These are phyloP conservation scores for Ascidia mentula DNA, from an alignment of 23 tunicate genomes.

Conservation along the genomic window DNA sequence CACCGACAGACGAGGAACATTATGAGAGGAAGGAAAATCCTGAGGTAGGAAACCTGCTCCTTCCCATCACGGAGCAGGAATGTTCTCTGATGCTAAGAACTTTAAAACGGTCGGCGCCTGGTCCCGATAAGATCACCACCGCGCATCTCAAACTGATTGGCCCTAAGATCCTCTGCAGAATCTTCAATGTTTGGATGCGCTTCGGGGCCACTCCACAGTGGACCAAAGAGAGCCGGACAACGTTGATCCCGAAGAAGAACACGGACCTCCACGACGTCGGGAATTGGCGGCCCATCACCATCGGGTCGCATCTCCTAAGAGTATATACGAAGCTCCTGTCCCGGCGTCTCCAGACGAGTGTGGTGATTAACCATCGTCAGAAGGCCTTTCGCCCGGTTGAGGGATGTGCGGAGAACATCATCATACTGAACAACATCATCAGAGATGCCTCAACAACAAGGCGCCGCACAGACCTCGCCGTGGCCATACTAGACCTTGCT, in stretches of 20 bases:
- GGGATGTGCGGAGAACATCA: constrained; percentile 22
- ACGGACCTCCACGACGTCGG: neutral
- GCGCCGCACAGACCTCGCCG: constrained; percentile 11
- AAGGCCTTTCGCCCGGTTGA: constrained; percentile 20
- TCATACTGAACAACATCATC: neutral
- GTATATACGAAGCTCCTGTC: neutral
- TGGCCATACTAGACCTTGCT: neutral
- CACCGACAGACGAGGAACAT: neutral
- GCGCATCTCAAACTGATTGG: neutral
- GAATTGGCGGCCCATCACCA: neutral
- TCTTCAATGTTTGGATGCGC: neutral
- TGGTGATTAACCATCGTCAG: neutral
- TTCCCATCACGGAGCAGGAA: neutral
- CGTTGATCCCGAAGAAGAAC: neutral
- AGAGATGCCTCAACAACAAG: neutral
- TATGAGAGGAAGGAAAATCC: neutral
- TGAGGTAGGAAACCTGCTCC: neutral
- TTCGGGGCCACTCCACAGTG: neutral
- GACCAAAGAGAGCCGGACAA: neutral
- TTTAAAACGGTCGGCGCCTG: neutral
- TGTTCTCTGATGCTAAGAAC: neutral
- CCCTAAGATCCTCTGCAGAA: neutral
- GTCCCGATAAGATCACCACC: neutral
- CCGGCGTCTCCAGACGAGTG: neutral
- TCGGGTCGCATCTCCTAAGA: neutral